Evolutionary conservation across 37 sponge, comb jelly and placozoan genomes (phyloP).

Genomic region (Tethya wilhelma): DNA sequence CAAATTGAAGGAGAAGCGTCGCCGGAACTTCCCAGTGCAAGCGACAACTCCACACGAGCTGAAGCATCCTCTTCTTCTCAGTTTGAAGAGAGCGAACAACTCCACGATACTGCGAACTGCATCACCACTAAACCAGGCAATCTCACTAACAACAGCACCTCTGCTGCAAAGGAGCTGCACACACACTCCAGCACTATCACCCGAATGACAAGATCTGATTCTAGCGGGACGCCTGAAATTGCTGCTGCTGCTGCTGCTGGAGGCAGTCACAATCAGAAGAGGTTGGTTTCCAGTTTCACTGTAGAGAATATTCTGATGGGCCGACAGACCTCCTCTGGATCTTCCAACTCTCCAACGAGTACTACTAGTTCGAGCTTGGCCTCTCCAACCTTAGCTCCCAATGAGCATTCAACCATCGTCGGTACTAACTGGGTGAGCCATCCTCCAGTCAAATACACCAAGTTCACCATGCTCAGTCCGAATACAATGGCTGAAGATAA

Average conservation of each 20-base stretch:
- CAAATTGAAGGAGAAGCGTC: too few species aligned
- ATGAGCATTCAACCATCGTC: conserved; percentile 1
- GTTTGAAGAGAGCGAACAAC: too few species aligned
- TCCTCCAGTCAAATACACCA: conserved; percentile 59
- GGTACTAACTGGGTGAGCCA: conserved; percentile 36
- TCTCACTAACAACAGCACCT: too few species aligned
- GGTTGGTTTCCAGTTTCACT: conserved; percentile 38
- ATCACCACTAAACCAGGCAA: too few species aligned
- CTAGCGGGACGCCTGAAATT: background rate
- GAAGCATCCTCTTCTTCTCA: too few species aligned
- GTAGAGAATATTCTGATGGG: conserved; percentile 64
- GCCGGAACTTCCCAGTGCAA: too few species aligned
- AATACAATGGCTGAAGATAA: conserved; percentile 17
- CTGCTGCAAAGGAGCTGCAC: too few species aligned
- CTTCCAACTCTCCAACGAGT: background rate
- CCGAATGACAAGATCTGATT: too few species aligned
- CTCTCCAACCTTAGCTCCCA: background rate
- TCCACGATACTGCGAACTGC: too few species aligned
- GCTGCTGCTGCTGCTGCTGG: background rate
- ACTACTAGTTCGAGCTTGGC: background rate
- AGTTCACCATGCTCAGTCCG: conserved; percentile 59
- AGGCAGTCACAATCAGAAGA: background rate
- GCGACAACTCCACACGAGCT: too few species aligned
- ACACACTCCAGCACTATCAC: too few species aligned
- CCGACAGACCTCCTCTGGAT: conserved; percentile 5